Conservation (phyloP, 2,888 invertebrate species). For the Metalampra italica region DNA sequence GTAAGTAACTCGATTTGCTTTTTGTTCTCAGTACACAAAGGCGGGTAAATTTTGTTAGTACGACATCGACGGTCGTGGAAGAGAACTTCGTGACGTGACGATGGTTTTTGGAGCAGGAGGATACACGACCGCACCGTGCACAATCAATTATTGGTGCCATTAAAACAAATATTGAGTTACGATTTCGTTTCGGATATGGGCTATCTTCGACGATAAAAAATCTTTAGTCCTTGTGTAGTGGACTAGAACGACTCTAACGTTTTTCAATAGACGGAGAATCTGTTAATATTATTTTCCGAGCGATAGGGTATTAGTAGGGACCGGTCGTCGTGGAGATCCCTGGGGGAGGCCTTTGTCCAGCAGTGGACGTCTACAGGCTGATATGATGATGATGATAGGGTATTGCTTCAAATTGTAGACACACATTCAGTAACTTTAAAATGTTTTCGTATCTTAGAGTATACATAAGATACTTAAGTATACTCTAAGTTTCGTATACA, state of each 20-base stretch:
- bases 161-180: conserved; percentile 74
- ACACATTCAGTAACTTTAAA: no score
- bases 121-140: conserved; percentile 50
- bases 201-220: conserved; percentile 1
- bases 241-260: neutral
- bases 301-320: no score
- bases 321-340: no score
- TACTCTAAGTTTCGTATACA: no score
- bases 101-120: conserved; percentile 33
- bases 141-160: conserved; percentile 68
- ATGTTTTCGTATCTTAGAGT: no score
- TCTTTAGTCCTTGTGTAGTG: neutral
- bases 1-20: conserved; percentile 79
- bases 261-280: no score
- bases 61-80: conserved; percentile 40
- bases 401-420: no score
- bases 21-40: conserved; percentile 63
- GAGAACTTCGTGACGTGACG: conserved; percentile 49
- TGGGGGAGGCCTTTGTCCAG: no score
- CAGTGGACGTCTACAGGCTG: no score
- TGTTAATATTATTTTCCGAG: no score
- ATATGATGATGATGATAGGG: no score
- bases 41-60: conserved; percentile 71
- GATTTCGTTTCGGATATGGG: conserved; percentile 49
- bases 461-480: no score